Conservation (phyloP, 1,140 invertebrate genomes). For the Idris sp. region DNA sequence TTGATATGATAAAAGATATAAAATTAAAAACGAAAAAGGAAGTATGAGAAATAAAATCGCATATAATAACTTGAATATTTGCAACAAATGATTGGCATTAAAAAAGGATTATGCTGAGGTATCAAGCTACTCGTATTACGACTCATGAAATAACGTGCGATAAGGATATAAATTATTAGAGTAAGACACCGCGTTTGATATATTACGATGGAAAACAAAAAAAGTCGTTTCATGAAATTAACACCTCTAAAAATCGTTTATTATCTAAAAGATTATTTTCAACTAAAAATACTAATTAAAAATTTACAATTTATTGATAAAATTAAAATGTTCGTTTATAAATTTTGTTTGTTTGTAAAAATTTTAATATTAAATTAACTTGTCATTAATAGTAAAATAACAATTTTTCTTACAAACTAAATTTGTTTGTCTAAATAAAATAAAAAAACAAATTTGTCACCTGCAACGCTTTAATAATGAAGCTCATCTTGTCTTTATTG, state of each 20-base stretch:
- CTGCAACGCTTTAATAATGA: conserved; percentile 29
- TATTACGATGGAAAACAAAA: conserved; percentile 10
- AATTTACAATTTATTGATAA: too few species aligned
- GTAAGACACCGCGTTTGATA: conserved; percentile 6
- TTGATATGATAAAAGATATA: neutral
- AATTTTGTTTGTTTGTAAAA: too few species aligned
- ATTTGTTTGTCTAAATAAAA: too few species aligned
- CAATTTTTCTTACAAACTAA: too few species aligned
- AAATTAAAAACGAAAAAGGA: conserved; percentile 4
- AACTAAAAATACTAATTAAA: too few species aligned
- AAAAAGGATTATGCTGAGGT: conserved; percentile 62
- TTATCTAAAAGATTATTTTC: too few species aligned
- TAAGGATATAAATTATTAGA: conserved; percentile 35
- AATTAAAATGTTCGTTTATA: too few species aligned
- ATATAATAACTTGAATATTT: conserved; percentile 56
- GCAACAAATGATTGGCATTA: conserved; percentile 66
- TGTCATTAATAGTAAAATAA: too few species aligned
- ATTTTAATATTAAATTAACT: too few species aligned
- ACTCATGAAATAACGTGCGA: conserved; percentile 22
- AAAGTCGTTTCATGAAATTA: conserved; percentile 1
- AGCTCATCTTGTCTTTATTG: conserved; percentile 23
- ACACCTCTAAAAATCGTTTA: too few species aligned
- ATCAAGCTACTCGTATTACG: conserved; percentile 66
- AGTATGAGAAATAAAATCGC: conserved; percentile 10
- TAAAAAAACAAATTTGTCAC: conserved; percentile 19